phyloP scores from a whole-genome alignment of 2,888 invertebrate genomes.

The Rhaphigaster nebulosa region DNA sequence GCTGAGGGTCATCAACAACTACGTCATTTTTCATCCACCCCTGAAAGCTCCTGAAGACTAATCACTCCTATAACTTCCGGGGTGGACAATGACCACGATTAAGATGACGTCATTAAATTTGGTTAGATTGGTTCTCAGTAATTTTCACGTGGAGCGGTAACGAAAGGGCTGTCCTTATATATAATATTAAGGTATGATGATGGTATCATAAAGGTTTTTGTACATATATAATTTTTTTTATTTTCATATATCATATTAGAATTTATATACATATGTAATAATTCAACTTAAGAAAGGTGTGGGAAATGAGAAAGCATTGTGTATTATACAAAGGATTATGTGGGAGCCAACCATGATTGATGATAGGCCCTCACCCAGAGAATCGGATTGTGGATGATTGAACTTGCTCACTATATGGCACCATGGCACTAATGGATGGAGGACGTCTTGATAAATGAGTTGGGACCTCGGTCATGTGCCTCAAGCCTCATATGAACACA shows the following conservation, averaged over 20 bases:
- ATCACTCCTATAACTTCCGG: no score
- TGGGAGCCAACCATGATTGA: not conserved
- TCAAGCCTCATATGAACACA: not conserved
- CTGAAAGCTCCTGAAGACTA: no score
- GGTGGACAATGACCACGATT: no score
- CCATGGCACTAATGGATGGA: not conserved
- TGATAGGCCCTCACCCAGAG: not conserved
- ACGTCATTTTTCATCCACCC: no score
- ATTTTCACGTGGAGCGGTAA: no score
- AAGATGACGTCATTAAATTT: no score
- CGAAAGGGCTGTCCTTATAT: no score
- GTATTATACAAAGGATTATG: not conserved
- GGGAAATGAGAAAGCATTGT: not conserved
- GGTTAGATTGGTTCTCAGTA: no score
- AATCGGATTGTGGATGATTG: constrained; percentile 26
- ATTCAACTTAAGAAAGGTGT: not conserved
- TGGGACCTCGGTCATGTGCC: not conserved
- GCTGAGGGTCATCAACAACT: no score
- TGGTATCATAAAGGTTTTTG: no score
- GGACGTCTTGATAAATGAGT: not conserved
- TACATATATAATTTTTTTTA: no score
- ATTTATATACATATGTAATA: not conserved
- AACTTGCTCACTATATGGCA: not conserved
- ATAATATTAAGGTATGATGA: no score
- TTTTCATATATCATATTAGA: not conserved